A percentile compares a stretch with the other conserved stretches of the same genome.
These are phyloP conservation scores for Podarcis lilfordi DNA, from an alignment of 2,797 vertebrate species.

Conservation along the genomic window DNA sequence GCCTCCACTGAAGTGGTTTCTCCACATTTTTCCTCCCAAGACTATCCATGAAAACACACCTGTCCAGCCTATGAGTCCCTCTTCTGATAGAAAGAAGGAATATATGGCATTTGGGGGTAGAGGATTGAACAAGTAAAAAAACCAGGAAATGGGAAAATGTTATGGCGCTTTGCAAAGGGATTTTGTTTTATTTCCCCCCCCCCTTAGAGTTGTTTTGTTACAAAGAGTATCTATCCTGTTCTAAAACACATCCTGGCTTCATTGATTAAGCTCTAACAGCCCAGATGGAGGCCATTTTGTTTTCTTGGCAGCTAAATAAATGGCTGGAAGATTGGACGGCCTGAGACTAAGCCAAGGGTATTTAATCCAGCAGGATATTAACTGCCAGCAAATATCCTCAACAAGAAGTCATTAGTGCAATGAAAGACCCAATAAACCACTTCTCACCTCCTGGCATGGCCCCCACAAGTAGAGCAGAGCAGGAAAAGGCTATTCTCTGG, in stretches of 20 bases:
- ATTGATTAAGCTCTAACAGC: constrained; percentile 4
- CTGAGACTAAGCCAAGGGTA: not conserved
- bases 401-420: constrained; percentile 5
- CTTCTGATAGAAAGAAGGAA: not conserved
- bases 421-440: constrained; percentile 10
- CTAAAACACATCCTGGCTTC: not conserved
- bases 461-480: not conserved
- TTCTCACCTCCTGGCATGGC: not conserved
- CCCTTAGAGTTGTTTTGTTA: not conserved
- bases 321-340: not conserved
- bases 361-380: constrained; percentile 16
- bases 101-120: not conserved
- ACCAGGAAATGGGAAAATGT: not conserved
- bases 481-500: not conserved
- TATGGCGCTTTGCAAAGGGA: not conserved
- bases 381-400: constrained; percentile 9
- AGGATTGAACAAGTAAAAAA: not conserved
- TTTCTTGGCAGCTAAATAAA: constrained; percentile 16
- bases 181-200: not conserved
- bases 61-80: not conserved
- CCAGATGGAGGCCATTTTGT: constrained; percentile 5
- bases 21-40: no score
- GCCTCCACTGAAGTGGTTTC: no score
- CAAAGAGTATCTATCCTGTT: not conserved
- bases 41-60: no score